Evolutionary conservation across 2,888 invertebrate species (phyloP).

Genomic region (Galerucella pusilla): DNA sequence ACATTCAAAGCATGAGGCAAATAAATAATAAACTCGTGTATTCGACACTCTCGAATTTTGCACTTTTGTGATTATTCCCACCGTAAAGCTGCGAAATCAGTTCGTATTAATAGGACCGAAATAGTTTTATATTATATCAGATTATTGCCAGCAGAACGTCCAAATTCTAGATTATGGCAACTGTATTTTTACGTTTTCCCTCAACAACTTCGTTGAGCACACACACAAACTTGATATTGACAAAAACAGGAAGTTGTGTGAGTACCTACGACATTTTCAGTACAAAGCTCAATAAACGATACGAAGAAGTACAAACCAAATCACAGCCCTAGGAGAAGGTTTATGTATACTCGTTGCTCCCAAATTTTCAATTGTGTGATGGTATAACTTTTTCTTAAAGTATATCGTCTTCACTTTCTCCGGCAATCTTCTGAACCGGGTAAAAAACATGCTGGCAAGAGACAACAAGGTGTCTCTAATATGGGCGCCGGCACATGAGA

Average conservation of each 20-base stretch:
- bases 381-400: no score
- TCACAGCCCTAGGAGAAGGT: no score
- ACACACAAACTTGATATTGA: not conserved
- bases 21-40: slow-evolving; percentile 3
- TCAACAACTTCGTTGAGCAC: not conserved
- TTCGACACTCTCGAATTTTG: not conserved
- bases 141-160: not conserved
- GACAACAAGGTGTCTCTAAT: no score
- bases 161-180: not conserved
- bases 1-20: slow-evolving; percentile 13
- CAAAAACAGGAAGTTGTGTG: not conserved
- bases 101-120: not conserved
- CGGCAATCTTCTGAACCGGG: no score
- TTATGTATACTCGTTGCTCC: no score
- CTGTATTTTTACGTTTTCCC: not conserved
- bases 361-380: no score
- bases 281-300: no score
- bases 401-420: no score
- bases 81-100: not conserved
- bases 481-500: no score
- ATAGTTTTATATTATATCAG: not conserved
- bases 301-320: no score
- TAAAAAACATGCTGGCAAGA: no score
- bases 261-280: not conserved
- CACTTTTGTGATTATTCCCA: not conserved